Conservation (phyloP, 2,113 vertebrate genomes). For the Martes martes region DNA sequence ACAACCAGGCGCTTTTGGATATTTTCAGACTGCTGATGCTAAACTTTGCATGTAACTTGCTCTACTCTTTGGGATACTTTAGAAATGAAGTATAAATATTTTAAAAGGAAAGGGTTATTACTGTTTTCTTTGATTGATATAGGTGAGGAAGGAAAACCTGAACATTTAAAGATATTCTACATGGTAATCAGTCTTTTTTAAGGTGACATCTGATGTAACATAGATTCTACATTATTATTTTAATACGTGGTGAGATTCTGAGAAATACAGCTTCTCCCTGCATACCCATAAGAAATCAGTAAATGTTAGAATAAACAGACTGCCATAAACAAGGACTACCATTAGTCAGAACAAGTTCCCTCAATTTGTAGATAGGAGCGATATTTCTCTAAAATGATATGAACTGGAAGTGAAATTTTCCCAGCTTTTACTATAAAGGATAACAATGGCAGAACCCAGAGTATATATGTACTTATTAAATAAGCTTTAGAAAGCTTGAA, state of each 20-base stretch:
- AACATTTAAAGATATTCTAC: constrained; percentile 10
- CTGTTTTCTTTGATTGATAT: constrained; percentile 31
- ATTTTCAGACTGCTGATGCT: constrained; percentile 44
- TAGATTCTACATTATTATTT: background rate
- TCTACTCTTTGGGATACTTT: background rate
- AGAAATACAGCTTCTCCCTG: background rate
- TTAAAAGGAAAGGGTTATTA: background rate
- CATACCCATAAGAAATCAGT: background rate
- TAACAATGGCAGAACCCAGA: background rate
- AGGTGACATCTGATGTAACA: background rate
- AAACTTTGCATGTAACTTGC: background rate
- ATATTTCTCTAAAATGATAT: constrained; percentile 1
- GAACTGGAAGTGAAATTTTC: background rate
- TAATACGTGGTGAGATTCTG: background rate
- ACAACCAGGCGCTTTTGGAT: background rate
- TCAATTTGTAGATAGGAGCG: background rate
- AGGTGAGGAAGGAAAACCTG: background rate
- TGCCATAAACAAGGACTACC: background rate
- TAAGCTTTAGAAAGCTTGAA: background rate
- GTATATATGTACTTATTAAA: background rate
- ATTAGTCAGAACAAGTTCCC: background rate
- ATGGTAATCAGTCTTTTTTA: background rate
- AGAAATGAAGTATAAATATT: constrained; percentile 49
- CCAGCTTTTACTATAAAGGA: background rate
- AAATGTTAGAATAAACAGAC: background rate